Base-by-base conservation (phyloP, 2,797 vertebrate genomes). In the Sebastes umbrosus region DNA sequence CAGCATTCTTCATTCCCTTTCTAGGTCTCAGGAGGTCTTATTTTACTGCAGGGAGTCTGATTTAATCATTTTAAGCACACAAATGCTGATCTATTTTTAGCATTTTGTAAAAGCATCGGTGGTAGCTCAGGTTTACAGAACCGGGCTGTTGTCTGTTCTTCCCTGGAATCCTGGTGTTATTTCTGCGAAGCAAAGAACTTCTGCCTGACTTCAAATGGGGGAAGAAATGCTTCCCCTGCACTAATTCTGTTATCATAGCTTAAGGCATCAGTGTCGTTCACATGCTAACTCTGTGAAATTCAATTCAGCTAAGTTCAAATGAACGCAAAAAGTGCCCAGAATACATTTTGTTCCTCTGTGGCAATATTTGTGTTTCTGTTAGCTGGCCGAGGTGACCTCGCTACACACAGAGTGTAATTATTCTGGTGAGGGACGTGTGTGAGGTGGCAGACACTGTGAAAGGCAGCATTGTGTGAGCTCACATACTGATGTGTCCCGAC, bases 301-400 rank as follows among this genome's bases (percentile, higher is more conserved):
- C 88, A 95, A 94, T 92, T 94, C 93, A 92, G 82, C 91, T 83
- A 79, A 92, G 93, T 94, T 95, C 92, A 94, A 93, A 92, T 92
- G 89, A 90, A 91, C 77, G 86, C 36, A 91, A 90, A 86, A 92
- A 90, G 71, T 86, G 77, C 89, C 89, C 82, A 92, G 91, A 95
- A 95, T 93, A 93, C 92, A 93, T 93, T 95, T 96, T 96, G 93
- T 96, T 95, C 94, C 93, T 93, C 87, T 94, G 90, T 95, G 91
- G 89, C 94, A 96, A 96, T 97, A 85, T 96, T 96, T 96, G 85
- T 95, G 91, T 96, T 95, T 96, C 90, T 96, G 88, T 91, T 83
- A 90, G 94, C 92, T 92, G 92, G 95, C 93, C 83, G 71, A 88
- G 92, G 94, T 94, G 95, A 96, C 93, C 91, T 91, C 87, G 76